Base-by-base conservation (phyloP, 30 jellyfish, hydroid and myxozoan species). In the Aurelia aurita complex sp. Pacific region DNA sequence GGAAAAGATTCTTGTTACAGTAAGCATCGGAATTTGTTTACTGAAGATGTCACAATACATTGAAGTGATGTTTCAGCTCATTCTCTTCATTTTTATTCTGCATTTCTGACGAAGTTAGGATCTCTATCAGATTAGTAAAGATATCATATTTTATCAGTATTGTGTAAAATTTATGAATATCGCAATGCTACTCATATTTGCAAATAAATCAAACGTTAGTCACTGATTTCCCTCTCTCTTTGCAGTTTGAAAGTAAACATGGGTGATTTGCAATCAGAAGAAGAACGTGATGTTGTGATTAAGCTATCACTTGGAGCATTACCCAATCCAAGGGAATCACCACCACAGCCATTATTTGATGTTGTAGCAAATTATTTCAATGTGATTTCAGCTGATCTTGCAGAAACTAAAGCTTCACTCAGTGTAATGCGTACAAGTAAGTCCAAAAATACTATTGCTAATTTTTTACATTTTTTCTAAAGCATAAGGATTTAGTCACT, bases 221-320 rank as follows among this genome's bases (percentile, higher is more conserved):
- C 33, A 76, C 74, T 60, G 18, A n/a, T 36, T 0, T 67, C 7
- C 4, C 17, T 32, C 61, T 18, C 71, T 32, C n/a, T 10, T 76
- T 68, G 57, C 43, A 91, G 98, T 74, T 88, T 86, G 69, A 86
- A 91, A 54, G 91, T 91, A 7, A 84, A 85, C 94, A 79, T 91
- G 96, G 97, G 97, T 78, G 97, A 91, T 74, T 72, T 91, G 71
- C 97, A 91, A 66, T 91, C 96, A 2, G 96, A 91, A 77, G 98
- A 91, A 74, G 87, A 80, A 67, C 94, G 98, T 15, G 98, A 91
- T 51, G 85, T 91, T 17, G 98, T 91, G 61, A 10, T 91, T 6
- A 74, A 79, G 82, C 55, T 91, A 82, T 16, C 96, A 35, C 43
- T 87, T 62, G 94, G 80, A 5, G 91, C 91, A 2, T 38, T 91